Evolutionary conservation across 1,140 invertebrate genomes (phyloP).

Genomic region (Halesus radiatus): DNA sequence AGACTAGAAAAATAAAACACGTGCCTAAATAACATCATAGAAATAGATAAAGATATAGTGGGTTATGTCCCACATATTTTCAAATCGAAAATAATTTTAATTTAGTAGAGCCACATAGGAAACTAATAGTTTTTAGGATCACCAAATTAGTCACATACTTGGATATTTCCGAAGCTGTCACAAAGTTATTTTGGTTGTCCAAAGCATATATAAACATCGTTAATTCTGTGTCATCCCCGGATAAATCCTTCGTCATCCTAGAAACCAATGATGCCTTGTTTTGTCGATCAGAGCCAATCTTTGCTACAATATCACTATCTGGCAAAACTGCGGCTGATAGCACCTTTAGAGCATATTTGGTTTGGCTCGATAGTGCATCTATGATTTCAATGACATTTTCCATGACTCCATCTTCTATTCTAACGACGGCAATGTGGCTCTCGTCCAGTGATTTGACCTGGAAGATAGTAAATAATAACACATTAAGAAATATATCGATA

Average conservation of each 20-base stretch:
- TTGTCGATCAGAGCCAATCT: neutral
- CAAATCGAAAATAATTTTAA: too few relatives aligned
- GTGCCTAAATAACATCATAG: too few relatives aligned
- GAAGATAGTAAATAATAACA: neutral
- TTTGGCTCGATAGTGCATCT: constrained; percentile 25
- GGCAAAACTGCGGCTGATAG: constrained; percentile 45
- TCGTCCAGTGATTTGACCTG: constrained; percentile 58
- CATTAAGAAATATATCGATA: neutral
- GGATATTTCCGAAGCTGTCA: constrained; percentile 44
- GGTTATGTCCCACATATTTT: too few relatives aligned
- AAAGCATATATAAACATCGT: constrained; percentile 55
- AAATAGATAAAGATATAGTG: too few relatives aligned
- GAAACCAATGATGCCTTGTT: neutral
- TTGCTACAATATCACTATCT: constrained; percentile 20
- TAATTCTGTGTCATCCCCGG: constrained; percentile 39
- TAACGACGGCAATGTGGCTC: constrained; percentile 51
- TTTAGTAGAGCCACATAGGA: too few relatives aligned
- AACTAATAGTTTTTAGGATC: too few relatives aligned
- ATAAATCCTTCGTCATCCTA: neutral
- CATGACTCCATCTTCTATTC: constrained; percentile 41
- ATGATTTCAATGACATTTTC: constrained; percentile 53
- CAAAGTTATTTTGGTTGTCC: constrained; percentile 40
- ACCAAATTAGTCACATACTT: constrained; percentile 37
- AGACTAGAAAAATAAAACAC: too few relatives aligned
- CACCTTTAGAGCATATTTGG: constrained; percentile 11